phyloP scores from a whole-genome alignment of 2,888 invertebrate species.

The Drosophila flavopinicola region DNA sequence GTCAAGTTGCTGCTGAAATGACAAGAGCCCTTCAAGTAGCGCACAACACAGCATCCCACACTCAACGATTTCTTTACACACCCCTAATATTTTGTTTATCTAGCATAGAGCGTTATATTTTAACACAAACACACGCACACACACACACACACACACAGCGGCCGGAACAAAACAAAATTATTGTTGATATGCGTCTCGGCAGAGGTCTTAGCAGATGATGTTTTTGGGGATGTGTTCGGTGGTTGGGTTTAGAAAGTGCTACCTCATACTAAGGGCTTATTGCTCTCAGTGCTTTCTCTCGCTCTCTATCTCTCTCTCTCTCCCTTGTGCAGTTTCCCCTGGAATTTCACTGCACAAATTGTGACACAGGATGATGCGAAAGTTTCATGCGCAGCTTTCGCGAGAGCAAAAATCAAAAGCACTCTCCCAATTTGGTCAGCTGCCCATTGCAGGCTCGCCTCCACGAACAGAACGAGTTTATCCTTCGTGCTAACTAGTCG shows the following conservation, averaged over 20 bases:
- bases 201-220: conserved; percentile 45
- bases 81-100: conserved; percentile 73
- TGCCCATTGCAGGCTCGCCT: conserved; percentile 41
- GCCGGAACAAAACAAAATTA: conserved; percentile 67
- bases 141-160: conserved; percentile 24
- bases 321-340: conserved; percentile 58
- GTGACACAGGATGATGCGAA: conserved; percentile 63
- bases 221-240: conserved; percentile 42
- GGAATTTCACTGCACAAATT: conserved; percentile 71
- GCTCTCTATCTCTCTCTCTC: conserved; percentile 12
- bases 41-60: conserved; percentile 36
- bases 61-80: conserved; percentile 55
- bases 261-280: conserved; percentile 44
- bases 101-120: conserved; percentile 52
- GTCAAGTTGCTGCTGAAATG: conserved; percentile 34
- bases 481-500: conserved; percentile 80
- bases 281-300: conserved; percentile 25
- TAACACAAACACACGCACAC: conserved; percentile 31
- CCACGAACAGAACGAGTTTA: conserved; percentile 80
- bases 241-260: conserved; percentile 29
- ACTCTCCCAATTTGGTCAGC: conserved; percentile 51
- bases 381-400: conserved; percentile 49
- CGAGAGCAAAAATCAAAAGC: conserved; percentile 39
- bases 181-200: conserved; percentile 63
- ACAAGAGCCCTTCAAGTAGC: conserved; percentile 33